A percentile compares a stretch with the other conserved stretches of the same genome.
These are phyloP conservation scores for Gallinago jamesoni DNA, from an alignment of 2,113 vertebrate genomes.

Conservation along the genomic window DNA sequence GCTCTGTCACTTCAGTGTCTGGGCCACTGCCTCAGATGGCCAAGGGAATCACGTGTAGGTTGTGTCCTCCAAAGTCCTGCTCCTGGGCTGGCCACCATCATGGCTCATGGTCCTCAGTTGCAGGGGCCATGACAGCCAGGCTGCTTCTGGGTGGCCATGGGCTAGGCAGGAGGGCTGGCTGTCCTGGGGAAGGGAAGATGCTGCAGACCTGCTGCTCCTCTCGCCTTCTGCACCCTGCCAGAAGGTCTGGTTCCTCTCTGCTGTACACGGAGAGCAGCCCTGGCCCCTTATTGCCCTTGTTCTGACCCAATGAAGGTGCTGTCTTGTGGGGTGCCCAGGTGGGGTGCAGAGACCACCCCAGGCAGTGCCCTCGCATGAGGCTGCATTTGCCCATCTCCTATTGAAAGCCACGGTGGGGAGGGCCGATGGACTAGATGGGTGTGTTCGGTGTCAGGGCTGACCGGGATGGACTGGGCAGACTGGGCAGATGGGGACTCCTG, in stretches of 20 bases:
- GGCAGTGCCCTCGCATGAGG: fast-evolving
- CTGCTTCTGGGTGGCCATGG: neutral
- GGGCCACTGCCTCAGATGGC: neutral
- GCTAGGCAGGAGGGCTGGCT: neutral
- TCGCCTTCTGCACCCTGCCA: neutral
- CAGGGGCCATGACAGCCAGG: neutral
- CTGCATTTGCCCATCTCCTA: neutral
- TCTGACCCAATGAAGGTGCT: neutral
- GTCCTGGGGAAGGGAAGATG: neutral
- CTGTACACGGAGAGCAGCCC: neutral
- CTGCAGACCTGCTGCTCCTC: neutral
- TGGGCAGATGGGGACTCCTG: neutral
- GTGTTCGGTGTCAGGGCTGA: neutral
- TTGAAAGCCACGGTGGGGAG: neutral
- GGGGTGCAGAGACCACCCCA: neutral
- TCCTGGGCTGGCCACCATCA: fast-evolving
- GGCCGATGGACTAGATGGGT: neutral
- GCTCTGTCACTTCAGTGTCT: neutral
- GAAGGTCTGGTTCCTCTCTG: neutral
- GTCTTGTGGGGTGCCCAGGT: neutral
- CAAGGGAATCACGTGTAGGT: fast-evolving
- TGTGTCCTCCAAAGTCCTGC: neutral
- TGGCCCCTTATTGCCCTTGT: neutral
- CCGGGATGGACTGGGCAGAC: neutral
- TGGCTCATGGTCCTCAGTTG: fast-evolving